Conservation (phyloP, 1,140 invertebrate species). For the Yoshiicerus persimilis region DNA sequence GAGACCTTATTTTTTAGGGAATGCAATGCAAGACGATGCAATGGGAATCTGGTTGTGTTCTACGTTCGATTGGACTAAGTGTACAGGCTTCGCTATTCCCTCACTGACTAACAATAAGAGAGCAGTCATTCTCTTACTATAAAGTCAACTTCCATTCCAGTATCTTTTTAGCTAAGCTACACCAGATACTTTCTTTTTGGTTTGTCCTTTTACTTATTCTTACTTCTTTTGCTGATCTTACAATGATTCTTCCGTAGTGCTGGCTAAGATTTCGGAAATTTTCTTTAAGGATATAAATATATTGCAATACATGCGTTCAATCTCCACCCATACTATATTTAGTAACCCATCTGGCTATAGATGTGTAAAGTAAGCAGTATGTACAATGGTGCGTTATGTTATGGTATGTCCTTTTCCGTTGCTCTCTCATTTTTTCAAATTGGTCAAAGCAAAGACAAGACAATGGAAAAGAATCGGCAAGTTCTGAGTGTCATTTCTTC, state of each 20-base stretch:
- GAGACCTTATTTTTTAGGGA: not conserved
- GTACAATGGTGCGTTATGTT: not conserved
- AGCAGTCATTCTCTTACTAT: not conserved
- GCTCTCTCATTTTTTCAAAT: conserved; percentile 8
- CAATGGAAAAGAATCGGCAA: not conserved
- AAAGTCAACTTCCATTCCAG: not conserved
- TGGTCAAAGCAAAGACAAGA: not conserved
- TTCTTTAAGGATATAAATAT: too few species aligned
- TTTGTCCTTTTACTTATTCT: not conserved
- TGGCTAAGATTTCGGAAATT: not conserved
- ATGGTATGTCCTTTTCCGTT: not conserved
- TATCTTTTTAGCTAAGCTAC: conserved; percentile 18
- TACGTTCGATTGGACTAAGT: too few species aligned
- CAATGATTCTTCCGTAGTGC: not conserved
- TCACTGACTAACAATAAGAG: not conserved
- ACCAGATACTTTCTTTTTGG: conserved; percentile 3
- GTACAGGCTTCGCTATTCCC: not conserved
- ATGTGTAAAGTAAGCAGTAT: not conserved
- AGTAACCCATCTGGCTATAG: not conserved
- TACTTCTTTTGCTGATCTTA: conserved; percentile 20
- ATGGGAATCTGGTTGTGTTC: not conserved
- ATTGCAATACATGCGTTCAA: not conserved
- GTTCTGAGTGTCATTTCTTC: not conserved
- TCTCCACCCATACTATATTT: not conserved
- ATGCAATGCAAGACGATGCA: not conserved